Conservation (phyloP, 2,797 vertebrate genomes). For the Acipenser ruthenus region DNA sequence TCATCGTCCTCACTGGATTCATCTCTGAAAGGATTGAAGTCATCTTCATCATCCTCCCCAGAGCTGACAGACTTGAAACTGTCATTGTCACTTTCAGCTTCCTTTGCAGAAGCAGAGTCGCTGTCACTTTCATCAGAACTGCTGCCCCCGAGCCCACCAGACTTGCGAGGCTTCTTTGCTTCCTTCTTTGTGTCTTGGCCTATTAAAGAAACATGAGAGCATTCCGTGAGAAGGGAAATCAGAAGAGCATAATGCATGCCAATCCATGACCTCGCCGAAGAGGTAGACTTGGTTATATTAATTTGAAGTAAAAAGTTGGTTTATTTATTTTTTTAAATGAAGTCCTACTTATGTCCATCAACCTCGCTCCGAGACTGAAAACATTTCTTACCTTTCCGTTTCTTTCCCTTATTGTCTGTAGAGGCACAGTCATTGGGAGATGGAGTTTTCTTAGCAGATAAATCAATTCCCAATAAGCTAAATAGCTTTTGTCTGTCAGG, state of each 20-base stretch:
- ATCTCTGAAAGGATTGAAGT: constrained; percentile 95
- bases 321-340: too few species aligned
- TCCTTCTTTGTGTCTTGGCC: constrained; percentile 77
- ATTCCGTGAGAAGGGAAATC: background rate
- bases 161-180: constrained; percentile 76
- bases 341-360: too few species aligned
- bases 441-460: constrained; percentile 79
- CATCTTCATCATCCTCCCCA: constrained; percentile 72
- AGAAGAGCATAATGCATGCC: too few species aligned
- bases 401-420: constrained; percentile 81
- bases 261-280: too few species aligned
- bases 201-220: constrained; percentile 29
- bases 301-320: too few species aligned
- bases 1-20: constrained; percentile 89
- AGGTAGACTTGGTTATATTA: too few species aligned
- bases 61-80: constrained; percentile 91
- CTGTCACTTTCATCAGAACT: constrained; percentile 90
- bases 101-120: constrained; percentile 64
- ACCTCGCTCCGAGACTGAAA: too few species aligned
- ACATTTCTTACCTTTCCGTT: constrained; percentile 76
- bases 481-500: constrained; percentile 96
- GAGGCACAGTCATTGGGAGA: constrained; percentile 70
- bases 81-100: constrained; percentile 71
- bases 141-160: constrained; percentile 79
- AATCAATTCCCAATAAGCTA: constrained; percentile 87